Evolutionary conservation across 2,888 invertebrate species (phyloP), one percentile per base, ranked within the genome.

Genomic region (Caenorhabditis japonica): DNA sequence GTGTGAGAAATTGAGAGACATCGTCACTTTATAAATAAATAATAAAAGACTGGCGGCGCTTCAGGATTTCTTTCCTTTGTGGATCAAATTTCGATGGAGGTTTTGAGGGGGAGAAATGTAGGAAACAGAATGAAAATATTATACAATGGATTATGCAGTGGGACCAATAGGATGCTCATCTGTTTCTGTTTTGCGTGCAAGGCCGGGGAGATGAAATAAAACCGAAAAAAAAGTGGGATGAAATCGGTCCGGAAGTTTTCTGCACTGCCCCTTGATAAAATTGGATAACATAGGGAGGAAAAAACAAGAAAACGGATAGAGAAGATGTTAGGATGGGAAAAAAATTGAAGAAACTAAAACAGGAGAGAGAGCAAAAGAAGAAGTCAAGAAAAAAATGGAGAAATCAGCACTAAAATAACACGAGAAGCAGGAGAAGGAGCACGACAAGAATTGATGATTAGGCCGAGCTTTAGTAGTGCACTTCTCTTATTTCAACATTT

Each of bases 321-420:
- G 56, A 44, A 12, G 15, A 44, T 27, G 12, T 23, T 0, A 19
- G 23, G 7, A 10, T 27, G 10, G 25, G 10, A n/a, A 12, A n/a
- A 0, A 34, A 23, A 46, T 13, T 39, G 55, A 19, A 33, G 44
- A 64, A 64, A 49, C 47, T 56, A 64, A 47, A 49, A 55, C 55
- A 49, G 41, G 41, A 30, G 21, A 21, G 34, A 12, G 27, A 27
- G 4, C 4, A 21, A 25, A 15, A 41, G 27, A n/a, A 25, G 33
- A 21, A 30, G 27, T 27, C 27, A 27, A 27, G 33, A 53, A 55
- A 53, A 55, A 62, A 46, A 55, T 47, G 55, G 41, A 55, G 49
- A 64, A 64, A 64, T 55, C 64, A 56, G 55, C 55, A n/a, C n/a
- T n/a, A n/a, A 64, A 64, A 64, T 55, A 53, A 55, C 21, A 49